Base-by-base conservation (phyloP, 1,140 invertebrate genomes). In the Cydia strobilella region DNA sequence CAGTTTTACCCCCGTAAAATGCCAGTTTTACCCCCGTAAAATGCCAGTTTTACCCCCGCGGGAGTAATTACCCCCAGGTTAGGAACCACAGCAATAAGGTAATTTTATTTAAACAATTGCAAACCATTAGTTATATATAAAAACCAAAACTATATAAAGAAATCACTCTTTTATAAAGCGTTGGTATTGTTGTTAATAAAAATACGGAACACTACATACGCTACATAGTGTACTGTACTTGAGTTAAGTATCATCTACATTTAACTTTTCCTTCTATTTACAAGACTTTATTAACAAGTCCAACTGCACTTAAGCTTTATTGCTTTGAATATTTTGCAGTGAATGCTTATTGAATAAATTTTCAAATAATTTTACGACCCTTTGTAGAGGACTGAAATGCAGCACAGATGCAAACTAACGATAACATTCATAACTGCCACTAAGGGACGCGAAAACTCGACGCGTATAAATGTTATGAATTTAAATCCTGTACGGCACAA, bases 401-500 rank as follows among this genome's bases (percentile, higher is more conserved):
- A 18, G 13, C 65, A 59, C 65, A 69, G 65, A 69, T 69, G 65
- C 27, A 35, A 2, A 35, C 31, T 39, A 42, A 42, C 31, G 65
- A 35, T 69, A 35, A 69, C 65, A 69, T 69, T 69, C 65, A 69
- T 69, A 69, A 69, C 27, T 42, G 27, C 65, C 65, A 39, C 35
- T 39, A 9, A n/a, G 65, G 23, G 18, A 39, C 65, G 65, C 27
- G 65, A 69, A 69, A 35, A 35, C 65, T 69, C 65, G 65, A 69
- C 65, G 31, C 31, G 7, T 69, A 35, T 35, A 20, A 69, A 69
- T 69, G 27, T 69, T 69, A 69, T 69, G 65, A 69, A 42, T 69
- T 69, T 77, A 75, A 73, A 77, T 42, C 74, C 71, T 35, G 35
- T 75, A 59, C 66, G 82, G 69, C 72, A 76, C 77, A 80, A 79